A percentile compares a stretch with the other conserved stretches of the same genome.
phyloP scores from a whole-genome alignment of 2,797 vertebrate genomes.

The Bryconaethiops microstoma region DNA sequence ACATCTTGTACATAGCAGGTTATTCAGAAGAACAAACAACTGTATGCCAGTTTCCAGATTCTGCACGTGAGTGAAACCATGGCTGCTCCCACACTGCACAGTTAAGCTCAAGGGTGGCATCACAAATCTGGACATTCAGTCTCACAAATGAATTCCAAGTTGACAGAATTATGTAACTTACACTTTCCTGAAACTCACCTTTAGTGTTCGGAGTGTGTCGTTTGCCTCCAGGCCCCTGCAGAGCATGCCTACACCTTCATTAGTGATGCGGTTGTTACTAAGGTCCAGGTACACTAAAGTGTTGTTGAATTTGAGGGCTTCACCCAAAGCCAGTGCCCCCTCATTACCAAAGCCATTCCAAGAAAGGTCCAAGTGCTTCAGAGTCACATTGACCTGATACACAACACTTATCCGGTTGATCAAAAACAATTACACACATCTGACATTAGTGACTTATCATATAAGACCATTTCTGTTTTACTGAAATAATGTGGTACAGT shows the following conservation, averaged over 20 bases:
- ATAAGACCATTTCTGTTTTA: too few relatives aligned
- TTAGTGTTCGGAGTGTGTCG: constrained; percentile 80
- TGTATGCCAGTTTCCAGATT: not conserved
- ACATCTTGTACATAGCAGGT: not conserved
- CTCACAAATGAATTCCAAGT: not conserved
- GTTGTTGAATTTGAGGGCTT: constrained; percentile 86
- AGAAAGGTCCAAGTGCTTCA: constrained; percentile 85
- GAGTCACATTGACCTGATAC: constrained; percentile 79
- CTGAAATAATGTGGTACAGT: too few relatives aligned
- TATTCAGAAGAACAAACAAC: constrained; percentile 9
- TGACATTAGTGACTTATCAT: too few relatives aligned
- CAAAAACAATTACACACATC: not conserved
- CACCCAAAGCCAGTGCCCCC: constrained; percentile 86
- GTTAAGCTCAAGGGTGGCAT: not conserved
- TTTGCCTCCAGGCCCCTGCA: constrained; percentile 88
- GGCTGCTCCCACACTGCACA: not conserved
- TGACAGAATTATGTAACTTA: not conserved
- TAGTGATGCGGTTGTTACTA: constrained; percentile 85
- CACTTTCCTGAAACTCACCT: constrained; percentile 69
- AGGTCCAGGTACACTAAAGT: constrained; percentile 83
- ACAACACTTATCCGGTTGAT: not conserved
- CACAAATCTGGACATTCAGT: not conserved
- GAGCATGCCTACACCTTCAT: constrained; percentile 82
- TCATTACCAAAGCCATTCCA: constrained; percentile 93
- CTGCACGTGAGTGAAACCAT: not conserved